Base-by-base conservation (phyloP, 2,888 invertebrate genomes). In the Eilema griseolum region DNA sequence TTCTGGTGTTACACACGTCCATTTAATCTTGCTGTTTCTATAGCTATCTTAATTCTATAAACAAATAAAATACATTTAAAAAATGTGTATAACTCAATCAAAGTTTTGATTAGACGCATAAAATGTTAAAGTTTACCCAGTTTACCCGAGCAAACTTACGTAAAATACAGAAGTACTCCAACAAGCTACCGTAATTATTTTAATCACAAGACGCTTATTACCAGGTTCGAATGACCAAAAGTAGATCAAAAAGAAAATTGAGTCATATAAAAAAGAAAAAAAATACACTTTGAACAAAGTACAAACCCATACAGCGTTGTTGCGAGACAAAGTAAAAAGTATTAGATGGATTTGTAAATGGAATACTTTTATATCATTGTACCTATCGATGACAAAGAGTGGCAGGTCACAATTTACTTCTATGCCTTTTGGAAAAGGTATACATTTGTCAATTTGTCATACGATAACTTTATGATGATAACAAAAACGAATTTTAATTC, bases 171-270 rank as follows among this genome's bases (percentile, higher is more conserved):
- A 24, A 61, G 28, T 24, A 41, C 23, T 31, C 24, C n/a, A 57
- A 65, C n/a, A 24, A 8, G 26, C 28, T 57, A 57, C 5, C 10
- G 65, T 73, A 71, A 68, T 73, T 71, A 68, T 70, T 70, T 77
- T 75, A 72, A 75, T 79, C 65, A 66, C 59, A 57, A 23, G 14
- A 31, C 68, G 77, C 62, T 20, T 75, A 41, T 75, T 73, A 68
- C 75, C 63, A 71, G 67, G 3, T 57, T 33, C 62, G 12, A 66
- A 57, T 66, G n/a, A 28, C 11, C 28, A 61, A 66, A 75, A 75
- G 71, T 67, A 62, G 69, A 75, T 75, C 66, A 77, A 77, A 73
- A 41, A 66, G 28, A 37, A 41, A 69, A n/a, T 57, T 64, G 41
- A 57, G 41, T 46, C 24, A 23, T 64, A 57, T n/a, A 63, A 66